Evolutionary conservation across 2,797 vertebrate species (phyloP), one percentile per base, ranked within the genome.

Genomic region (Falco columbarius): DNA sequence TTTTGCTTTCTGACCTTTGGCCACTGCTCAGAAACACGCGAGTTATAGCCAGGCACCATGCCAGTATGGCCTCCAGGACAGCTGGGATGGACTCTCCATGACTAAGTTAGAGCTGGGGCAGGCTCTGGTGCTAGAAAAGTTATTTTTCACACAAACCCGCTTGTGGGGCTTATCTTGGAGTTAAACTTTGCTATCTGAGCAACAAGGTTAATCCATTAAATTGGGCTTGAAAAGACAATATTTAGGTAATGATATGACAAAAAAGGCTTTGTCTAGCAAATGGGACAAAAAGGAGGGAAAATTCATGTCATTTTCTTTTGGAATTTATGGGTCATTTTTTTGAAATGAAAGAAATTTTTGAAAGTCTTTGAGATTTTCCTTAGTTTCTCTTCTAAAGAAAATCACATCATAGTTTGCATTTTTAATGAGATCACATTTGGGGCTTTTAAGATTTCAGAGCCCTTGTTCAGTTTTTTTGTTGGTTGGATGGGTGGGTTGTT

Each of bases 1-100:
- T 95, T 97, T 93, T 93, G n/a, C 16, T 83, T 88, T 76, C 56
- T 91, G 79, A 91, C 79, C 66, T 89, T 93, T 93, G 96, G 86
- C 70, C 42, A 59, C 34, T 81, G 49, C 58, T 93, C 79, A 96
- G 85, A 91, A 77, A 66, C 9, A 10, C 1, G 5, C 75, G 61
- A 96, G n/a, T 96, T 96, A 93, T 22, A 81, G 86, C 22, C 42
- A 86, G 90, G 86, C 90, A 92, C 30, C 46, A 72, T 63, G 90
- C 94, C 94, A 95, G 67, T 30, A 18, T 4, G n/a, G 63, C 46
- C 61, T 91, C 62, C 34, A 44, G 92, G 81, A 95, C 89, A 91
- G 46, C 68, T 66, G 56, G 74, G 84, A 81, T 73, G 90, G 85
- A 82, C 51, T 83, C 73, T 82, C 7, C 71, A 67, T 51, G 63